A percentile compares a stretch with the other conserved stretches of the same genome.
Evolutionary conservation across 2,888 invertebrate genomes (phyloP).

Genomic region (Chamaedrilus cognettii): DNA sequence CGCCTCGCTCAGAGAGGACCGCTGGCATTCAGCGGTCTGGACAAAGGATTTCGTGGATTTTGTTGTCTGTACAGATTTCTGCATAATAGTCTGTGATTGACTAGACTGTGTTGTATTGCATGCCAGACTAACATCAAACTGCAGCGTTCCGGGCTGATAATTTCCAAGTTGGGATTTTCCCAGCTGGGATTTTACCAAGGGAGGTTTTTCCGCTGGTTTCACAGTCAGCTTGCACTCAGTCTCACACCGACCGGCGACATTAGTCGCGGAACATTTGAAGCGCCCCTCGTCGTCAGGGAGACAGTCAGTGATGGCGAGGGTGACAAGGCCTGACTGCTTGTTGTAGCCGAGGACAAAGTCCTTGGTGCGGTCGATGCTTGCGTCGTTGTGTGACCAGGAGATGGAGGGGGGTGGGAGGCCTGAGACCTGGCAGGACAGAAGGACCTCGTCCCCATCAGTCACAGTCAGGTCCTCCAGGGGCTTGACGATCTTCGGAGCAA

Average conservation of each 20-base stretch:
- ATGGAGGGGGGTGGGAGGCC: conserved; percentile 52
- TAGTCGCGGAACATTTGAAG: conserved; percentile 71
- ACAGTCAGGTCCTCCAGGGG: conserved; percentile 38
- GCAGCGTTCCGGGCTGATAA: not conserved
- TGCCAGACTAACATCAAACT: too few species aligned
- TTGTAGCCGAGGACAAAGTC: conserved; percentile 55
- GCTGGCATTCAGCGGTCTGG: not conserved
- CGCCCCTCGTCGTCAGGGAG: conserved; percentile 56
- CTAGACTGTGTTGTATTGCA: conserved; percentile 32
- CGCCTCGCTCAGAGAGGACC: conserved; percentile 19
- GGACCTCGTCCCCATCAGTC: conserved; percentile 51
- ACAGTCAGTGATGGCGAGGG: conserved; percentile 53
- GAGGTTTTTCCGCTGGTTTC: conserved; percentile 53
- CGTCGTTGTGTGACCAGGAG: conserved; percentile 55
- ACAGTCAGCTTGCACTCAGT: conserved; percentile 61
- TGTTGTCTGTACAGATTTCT: not conserved
- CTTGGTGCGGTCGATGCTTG: conserved; percentile 54
- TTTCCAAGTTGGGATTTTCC: too few species aligned
- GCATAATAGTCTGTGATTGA: conserved; percentile 17
- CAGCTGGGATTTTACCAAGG: too few species aligned
- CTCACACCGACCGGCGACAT: conserved; percentile 82
- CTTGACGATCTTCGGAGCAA: conserved; percentile 22
- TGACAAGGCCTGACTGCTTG: conserved; percentile 48
- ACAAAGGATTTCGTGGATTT: not conserved
- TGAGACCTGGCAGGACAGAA: conserved; percentile 48